Evolutionary conservation across 2,797 vertebrate species (phyloP).

Genomic region (Stomatorhinus walkeri): DNA sequence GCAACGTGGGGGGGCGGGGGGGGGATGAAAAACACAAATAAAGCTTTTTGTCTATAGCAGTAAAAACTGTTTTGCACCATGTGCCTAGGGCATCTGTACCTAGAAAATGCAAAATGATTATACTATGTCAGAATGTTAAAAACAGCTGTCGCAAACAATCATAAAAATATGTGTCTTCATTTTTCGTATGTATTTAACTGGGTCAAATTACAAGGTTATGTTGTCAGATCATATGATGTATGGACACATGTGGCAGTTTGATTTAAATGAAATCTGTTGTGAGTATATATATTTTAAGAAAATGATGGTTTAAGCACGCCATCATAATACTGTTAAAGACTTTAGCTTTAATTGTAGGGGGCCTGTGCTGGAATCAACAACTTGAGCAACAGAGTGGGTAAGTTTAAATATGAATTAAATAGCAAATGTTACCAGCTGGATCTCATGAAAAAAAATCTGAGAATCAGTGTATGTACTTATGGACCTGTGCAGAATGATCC

Average conservation of each 20-base stretch:
- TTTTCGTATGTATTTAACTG: slow-evolving; percentile 24
- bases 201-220: slow-evolving; percentile 25
- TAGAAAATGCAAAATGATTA: slow-evolving; percentile 20
- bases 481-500: slow-evolving; percentile 17
- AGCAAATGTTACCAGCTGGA: background rate
- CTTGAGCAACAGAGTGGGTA: background rate
- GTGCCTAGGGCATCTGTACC: slow-evolving; percentile 19
- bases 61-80: slow-evolving; percentile 28
- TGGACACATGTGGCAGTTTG: slow-evolving; percentile 38
- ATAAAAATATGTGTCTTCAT: slow-evolving; percentile 22
- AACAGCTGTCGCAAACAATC: slow-evolving; percentile 25
- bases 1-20: slow-evolving; percentile 35
- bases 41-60: slow-evolving; percentile 45
- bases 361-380: slow-evolving; percentile 28
- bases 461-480: slow-evolving; percentile 5
- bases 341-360: slow-evolving; percentile 37
- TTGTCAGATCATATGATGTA: slow-evolving; percentile 30
- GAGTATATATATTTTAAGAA: slow-evolving; percentile 53
- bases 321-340: slow-evolving; percentile 33
- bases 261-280: slow-evolving; percentile 32
- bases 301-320: slow-evolving; percentile 30
- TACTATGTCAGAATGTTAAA: slow-evolving; percentile 21
- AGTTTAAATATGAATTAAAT: background rate
- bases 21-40: slow-evolving; percentile 34
- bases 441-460: slow-evolving; percentile 9